A percentile compares a stretch with the other conserved stretches of the same genome.
These are phyloP conservation scores for Limnephilus auricula DNA, from an alignment of 2,888 invertebrate genomes.

Conservation along the genomic window DNA sequence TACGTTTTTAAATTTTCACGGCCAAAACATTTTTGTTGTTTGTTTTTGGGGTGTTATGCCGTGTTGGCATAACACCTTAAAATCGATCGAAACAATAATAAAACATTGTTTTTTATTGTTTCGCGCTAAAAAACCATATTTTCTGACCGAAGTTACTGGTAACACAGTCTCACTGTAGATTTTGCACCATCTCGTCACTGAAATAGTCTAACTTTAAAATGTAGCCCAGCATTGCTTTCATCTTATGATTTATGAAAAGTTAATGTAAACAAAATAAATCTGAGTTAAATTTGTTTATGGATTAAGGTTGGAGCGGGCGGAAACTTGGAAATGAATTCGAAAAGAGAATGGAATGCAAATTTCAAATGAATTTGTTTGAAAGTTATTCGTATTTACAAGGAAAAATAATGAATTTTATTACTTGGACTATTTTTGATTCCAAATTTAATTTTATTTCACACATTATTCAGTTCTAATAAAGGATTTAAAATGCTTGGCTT, in stretches of 20 bases:
- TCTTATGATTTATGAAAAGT: constrained; percentile 23
- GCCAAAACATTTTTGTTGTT: too few species aligned
- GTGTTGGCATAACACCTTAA: too few species aligned
- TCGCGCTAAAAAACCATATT: too few species aligned
- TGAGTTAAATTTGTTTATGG: constrained; percentile 24
- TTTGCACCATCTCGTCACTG: background rate
- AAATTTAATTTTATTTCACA: too few species aligned
- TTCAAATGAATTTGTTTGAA: background rate
- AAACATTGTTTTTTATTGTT: too few species aligned
- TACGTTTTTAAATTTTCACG: too few species aligned
- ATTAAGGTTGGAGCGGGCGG: background rate
- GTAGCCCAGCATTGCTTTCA: constrained; percentile 12
- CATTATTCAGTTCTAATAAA: too few species aligned
- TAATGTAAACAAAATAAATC: constrained; percentile 26
- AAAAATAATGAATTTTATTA: background rate
- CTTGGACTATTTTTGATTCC: too few species aligned
- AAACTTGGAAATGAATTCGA: background rate
- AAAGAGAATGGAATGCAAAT: background rate
- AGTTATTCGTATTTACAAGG: background rate
- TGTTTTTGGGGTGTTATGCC: too few species aligned
- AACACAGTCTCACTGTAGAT: background rate
- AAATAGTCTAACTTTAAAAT: background rate
- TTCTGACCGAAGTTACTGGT: too few species aligned
- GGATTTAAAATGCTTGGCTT: too few species aligned
- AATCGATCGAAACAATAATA: too few species aligned